These are phyloP conservation scores for Macrotis lagotis DNA, from an alignment of 2,113 vertebrate genomes.

Conservation along the genomic window DNA sequence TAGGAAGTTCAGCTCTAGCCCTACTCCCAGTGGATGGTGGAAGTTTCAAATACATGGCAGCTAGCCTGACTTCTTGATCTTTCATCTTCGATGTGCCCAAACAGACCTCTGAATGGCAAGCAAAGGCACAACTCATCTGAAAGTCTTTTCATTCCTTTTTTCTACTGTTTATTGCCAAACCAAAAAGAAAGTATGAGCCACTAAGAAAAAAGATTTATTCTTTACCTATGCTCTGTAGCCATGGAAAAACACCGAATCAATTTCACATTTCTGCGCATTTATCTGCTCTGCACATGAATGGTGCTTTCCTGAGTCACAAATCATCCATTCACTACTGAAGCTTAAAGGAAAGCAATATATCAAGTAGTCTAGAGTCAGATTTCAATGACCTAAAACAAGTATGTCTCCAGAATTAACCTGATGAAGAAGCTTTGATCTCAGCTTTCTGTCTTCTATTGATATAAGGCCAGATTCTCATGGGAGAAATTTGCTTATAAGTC, in stretches of 20 bases:
- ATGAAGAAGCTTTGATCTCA: conserved; percentile 55
- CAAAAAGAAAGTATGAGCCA: conserved; percentile 6
- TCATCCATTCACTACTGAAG: background rate
- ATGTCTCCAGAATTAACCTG: conserved; percentile 47
- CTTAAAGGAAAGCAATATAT: conserved; percentile 4
- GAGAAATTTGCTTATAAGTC: conserved; percentile 51
- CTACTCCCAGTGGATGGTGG: conserved; percentile 23
- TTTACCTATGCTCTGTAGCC: background rate
- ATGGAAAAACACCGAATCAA: background rate
- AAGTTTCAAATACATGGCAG: conserved; percentile 2
- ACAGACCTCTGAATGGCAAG: background rate
- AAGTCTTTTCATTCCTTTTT: background rate
- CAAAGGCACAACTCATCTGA: background rate
- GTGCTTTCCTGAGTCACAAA: conserved; percentile 18
- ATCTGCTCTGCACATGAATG: background rate
- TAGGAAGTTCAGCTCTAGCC: conserved; percentile 42
- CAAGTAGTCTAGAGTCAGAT: conserved; percentile 43
- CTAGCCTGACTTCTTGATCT: conserved; percentile 31
- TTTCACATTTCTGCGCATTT: conserved; percentile 34
- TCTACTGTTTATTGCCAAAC: background rate
- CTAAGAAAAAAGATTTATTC: conserved; percentile 6
- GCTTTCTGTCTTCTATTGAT: conserved; percentile 54
- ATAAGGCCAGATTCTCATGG: conserved; percentile 31
- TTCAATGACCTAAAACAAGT: conserved; percentile 45
- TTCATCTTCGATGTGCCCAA: conserved; percentile 17